phyloP scores from a whole-genome alignment of 2,797 vertebrate genomes.

The Coluber constrictor region DNA sequence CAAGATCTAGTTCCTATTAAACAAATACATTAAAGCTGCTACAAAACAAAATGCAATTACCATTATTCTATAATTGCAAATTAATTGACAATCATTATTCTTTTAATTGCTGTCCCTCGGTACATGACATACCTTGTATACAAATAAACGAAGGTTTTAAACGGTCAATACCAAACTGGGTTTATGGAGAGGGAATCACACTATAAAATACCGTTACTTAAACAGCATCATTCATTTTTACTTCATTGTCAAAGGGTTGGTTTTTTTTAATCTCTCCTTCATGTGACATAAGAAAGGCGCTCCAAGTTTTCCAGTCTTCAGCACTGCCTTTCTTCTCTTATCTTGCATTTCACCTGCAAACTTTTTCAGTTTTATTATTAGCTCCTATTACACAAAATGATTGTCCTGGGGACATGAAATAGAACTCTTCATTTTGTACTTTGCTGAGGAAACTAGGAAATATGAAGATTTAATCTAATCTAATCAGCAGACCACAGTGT shows the following conservation, averaged over 20 bases:
- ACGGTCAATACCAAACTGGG: not conserved
- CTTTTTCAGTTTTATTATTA: conserved; percentile 10
- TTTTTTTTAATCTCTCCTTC: not conserved
- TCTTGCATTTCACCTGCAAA: not conserved
- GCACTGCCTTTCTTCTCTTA: not conserved
- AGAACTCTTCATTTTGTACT: conserved; percentile 61
- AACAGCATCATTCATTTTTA: conserved; percentile 25
- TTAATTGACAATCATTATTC: not conserved
- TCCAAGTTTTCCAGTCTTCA: conserved; percentile 14
- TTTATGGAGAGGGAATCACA: not conserved
- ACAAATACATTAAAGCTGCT: not conserved
- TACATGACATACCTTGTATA: not conserved
- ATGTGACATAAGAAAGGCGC: conserved; percentile 13
- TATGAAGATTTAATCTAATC: conserved; percentile 66
- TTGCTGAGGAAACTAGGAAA: conserved; percentile 57
- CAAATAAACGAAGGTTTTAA: not conserved
- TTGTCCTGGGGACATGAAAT: conserved; percentile 56
- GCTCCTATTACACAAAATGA: conserved; percentile 49
- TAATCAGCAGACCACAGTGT: conserved; percentile 52
- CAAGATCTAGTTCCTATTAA: not conserved
- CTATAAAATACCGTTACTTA: not conserved
- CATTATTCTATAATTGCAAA: not conserved
- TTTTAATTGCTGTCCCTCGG: not conserved
- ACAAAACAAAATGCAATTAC: not conserved
- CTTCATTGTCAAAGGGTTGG: not conserved